These are phyloP conservation scores for Otis tarda DNA, from an alignment of 2,113 vertebrate genomes.

Conservation along the genomic window DNA sequence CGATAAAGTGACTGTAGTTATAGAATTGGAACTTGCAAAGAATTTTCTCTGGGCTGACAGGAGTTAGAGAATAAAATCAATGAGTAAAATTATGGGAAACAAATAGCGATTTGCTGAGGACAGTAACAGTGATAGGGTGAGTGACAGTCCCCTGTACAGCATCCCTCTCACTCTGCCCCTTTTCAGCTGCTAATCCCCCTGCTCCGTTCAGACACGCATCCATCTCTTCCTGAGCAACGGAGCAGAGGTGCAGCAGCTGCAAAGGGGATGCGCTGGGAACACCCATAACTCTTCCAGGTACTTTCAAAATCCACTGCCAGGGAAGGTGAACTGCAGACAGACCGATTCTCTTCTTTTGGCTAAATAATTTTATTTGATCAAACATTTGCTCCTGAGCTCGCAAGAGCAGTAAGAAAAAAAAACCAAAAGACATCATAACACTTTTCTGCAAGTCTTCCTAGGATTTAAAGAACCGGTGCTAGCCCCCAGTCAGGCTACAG, in stretches of 20 bases:
- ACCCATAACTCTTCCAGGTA: background rate
- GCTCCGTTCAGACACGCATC: background rate
- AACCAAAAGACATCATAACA: background rate
- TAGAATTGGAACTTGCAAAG: background rate
- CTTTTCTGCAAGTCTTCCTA: background rate
- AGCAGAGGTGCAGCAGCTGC: background rate
- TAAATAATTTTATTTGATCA: background rate
- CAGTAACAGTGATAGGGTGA: background rate
- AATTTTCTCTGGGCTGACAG: background rate
- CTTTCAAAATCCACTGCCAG: background rate
- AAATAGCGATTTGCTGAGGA: background rate
- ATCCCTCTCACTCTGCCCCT: background rate
- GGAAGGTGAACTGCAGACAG: background rate
- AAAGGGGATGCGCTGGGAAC: background rate
- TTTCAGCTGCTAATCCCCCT: background rate
- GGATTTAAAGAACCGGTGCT: background rate
- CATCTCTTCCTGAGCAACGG: background rate
- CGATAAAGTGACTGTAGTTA: background rate
- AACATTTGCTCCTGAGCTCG: rapidly evolving
- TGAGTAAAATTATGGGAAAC: background rate
- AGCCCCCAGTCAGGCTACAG: background rate
- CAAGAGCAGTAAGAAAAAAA: background rate
- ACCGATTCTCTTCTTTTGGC: background rate
- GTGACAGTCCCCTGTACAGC: background rate
- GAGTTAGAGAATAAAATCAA: background rate